Evolutionary conservation across 2,797 vertebrate genomes (phyloP).

Genomic region (Sebastes iracundus): DNA sequence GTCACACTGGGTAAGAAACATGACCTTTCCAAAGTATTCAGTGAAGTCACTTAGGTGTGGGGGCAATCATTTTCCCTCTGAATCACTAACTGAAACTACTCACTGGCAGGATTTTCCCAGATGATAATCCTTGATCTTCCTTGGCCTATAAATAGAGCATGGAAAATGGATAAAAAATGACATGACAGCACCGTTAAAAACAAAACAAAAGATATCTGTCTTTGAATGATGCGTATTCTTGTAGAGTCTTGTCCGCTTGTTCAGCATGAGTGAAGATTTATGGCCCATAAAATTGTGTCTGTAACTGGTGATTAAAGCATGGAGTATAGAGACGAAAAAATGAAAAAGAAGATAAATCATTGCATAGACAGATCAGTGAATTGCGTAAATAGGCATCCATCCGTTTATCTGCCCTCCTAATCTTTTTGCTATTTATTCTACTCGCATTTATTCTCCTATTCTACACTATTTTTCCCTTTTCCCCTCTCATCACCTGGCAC

Average conservation of each 20-base stretch:
- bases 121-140: not conserved
- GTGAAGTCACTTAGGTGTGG: fast-evolving
- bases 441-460: not conserved
- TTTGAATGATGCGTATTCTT: not conserved
- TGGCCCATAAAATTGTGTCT: not conserved
- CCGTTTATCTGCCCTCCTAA: not conserved
- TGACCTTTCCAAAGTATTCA: too few relatives aligned
- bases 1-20: constrained; percentile 90
- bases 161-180: not conserved
- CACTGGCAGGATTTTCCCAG: not conserved
- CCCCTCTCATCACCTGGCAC: not conserved
- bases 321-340: not conserved
- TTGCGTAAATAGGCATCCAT: not conserved
- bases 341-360: not conserved
- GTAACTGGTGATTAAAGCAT: not conserved
- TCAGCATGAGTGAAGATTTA: not conserved
- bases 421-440: not conserved
- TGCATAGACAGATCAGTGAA: not conserved
- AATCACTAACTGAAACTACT: not conserved
- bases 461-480: not conserved
- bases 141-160: not conserved
- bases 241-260: not conserved
- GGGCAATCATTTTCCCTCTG: not conserved
- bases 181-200: not conserved
- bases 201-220: not conserved